phyloP scores from a whole-genome alignment of 2,888 invertebrate genomes.

The Sarcophaga caerulescens region DNA sequence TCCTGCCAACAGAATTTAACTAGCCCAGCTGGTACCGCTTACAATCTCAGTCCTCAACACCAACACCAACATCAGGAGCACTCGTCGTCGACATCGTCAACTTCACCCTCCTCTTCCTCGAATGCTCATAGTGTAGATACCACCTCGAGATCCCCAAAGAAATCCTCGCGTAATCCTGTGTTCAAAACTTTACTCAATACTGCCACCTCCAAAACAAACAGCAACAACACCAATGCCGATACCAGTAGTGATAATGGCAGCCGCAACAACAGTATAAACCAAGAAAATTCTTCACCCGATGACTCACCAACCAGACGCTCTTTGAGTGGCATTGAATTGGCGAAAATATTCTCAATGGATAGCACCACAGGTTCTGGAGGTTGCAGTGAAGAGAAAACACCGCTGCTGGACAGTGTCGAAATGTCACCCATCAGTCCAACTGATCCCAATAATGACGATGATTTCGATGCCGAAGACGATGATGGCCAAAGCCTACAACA shows the following conservation, averaged over 20 bases:
- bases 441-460: conserved; percentile 75
- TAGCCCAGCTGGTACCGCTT: conserved; percentile 69
- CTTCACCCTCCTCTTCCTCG: conserved; percentile 64
- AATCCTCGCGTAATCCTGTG: conserved; percentile 60
- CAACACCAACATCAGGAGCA: conserved; percentile 51
- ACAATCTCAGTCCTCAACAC: conserved; percentile 63
- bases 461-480: conserved; percentile 72
- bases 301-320: conserved; percentile 78
- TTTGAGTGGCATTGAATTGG: conserved; percentile 76
- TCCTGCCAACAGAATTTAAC: conserved; percentile 78
- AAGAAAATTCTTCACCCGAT: conserved; percentile 77
- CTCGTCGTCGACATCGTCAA: conserved; percentile 67
- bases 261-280: conserved; percentile 67
- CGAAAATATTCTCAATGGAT: conserved; percentile 77
- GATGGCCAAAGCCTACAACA: conserved; percentile 41
- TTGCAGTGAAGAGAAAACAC: conserved; percentile 81
- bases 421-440: conserved; percentile 81
- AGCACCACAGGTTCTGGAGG: conserved; percentile 74
- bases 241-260: conserved; percentile 68
- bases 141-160: conserved; percentile 62
- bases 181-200: conserved; percentile 63
- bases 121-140: conserved; percentile 61
- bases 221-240: conserved; percentile 72
- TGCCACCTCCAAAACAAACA: conserved; percentile 45
- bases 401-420: conserved; percentile 81